A percentile compares a stretch with the other conserved stretches of the same genome.
These are phyloP conservation scores for Leptinotarsa juncta DNA, from an alignment of 2,888 invertebrate species.

Conservation along the genomic window DNA sequence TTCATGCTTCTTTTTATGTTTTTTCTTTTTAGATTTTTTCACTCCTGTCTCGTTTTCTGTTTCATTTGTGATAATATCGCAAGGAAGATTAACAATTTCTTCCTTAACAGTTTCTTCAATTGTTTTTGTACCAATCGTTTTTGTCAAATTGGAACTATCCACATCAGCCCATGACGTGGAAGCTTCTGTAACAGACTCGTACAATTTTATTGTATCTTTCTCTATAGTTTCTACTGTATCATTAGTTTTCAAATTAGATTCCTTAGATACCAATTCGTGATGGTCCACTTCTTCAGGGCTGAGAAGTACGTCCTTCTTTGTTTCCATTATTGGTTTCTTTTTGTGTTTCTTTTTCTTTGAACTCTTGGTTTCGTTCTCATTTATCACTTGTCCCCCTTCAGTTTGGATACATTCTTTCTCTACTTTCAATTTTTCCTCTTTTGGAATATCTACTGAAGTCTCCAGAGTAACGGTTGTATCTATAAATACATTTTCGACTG, in stretches of 20 bases:
- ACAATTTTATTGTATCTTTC: not conserved
- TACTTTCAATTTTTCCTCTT: not conserved
- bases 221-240: not conserved
- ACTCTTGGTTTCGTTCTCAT: slow-evolving; percentile 20
- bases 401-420: too few relatives aligned
- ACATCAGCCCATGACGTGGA: slow-evolving; percentile 32
- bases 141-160: slow-evolving; percentile 31
- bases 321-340: slow-evolving; percentile 20
- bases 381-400: not conserved
- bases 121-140: not conserved
- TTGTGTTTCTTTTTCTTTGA: slow-evolving; percentile 33
- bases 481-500: not conserved
- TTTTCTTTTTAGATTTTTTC: slow-evolving; percentile 40
- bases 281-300: not conserved
- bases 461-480: not conserved
- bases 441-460: not conserved
- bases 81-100: not conserved
- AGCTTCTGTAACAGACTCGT: not conserved
- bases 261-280: not conserved
- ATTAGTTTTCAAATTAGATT: not conserved
- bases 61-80: slow-evolving; percentile 1
- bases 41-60: slow-evolving; percentile 11
- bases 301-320: not conserved
- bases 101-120: not conserved
- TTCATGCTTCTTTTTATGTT: slow-evolving; percentile 43